These are phyloP conservation scores for Vireo griseus DNA, from an alignment of 2,797 vertebrate genomes.

Conservation along the genomic window DNA sequence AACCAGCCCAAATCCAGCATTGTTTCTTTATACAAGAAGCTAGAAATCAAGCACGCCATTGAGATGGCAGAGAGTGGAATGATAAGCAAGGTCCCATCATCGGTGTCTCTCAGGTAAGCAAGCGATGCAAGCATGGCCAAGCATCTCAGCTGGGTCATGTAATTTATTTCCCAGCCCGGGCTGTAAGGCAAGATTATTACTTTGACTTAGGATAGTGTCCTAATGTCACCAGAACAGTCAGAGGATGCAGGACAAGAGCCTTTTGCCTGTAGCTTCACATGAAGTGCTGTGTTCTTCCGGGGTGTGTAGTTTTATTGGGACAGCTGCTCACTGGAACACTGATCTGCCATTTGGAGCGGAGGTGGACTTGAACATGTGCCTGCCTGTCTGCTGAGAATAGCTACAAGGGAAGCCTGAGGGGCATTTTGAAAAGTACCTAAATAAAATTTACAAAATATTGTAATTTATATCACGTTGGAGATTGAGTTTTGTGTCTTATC, in stretches of 20 bases:
- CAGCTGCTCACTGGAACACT: background rate
- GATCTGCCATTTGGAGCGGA: accelerated
- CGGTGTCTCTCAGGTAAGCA: conserved; percentile 83
- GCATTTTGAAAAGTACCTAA: background rate
- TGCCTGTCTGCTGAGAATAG: background rate
- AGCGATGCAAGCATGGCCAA: background rate
- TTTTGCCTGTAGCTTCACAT: background rate
- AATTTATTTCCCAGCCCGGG: background rate
- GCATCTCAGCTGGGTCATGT: accelerated
- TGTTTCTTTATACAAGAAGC: conserved; percentile 93
- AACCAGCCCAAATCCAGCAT: conserved; percentile 92
- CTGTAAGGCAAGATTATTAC: background rate
- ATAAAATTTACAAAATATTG: background rate
- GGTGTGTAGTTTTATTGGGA: background rate
- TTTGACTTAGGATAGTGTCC: background rate
- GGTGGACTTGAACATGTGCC: background rate
- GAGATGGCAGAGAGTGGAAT: conserved; percentile 92
- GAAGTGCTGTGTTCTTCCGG: accelerated
- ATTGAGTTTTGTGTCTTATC: background rate
- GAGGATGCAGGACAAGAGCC: background rate
- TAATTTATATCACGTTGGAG: background rate
- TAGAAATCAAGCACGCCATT: conserved; percentile 95
- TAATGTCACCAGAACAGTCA: background rate
- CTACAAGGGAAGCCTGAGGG: background rate
- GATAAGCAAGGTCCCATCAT: conserved; percentile 85